Conservation (phyloP, 2,797 vertebrate species). For the Anas capensis region DNA sequence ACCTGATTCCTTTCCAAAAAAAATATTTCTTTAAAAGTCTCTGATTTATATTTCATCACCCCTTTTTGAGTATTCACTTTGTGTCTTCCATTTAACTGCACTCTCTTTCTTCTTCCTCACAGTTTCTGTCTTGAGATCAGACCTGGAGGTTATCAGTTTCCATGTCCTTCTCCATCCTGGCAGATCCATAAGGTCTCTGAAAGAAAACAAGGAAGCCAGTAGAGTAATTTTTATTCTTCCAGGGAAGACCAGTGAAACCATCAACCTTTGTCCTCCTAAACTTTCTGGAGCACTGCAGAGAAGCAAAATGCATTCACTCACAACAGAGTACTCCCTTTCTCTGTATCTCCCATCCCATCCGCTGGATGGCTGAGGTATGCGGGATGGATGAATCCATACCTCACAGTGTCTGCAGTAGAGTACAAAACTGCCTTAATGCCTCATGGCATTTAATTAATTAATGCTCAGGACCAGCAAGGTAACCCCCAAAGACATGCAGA, state of each 20-base stretch:
- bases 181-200: not conserved
- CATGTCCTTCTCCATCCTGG: not conserved
- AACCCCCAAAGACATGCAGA: not conserved
- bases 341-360: not conserved
- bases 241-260: not conserved
- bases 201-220: not conserved
- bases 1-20: not conserved
- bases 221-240: not conserved
- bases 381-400: not conserved
- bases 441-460: too few species aligned
- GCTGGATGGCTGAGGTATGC: not conserved
- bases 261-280: not conserved
- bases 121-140: not conserved
- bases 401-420: not conserved
- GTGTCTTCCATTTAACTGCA: not conserved
- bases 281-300: not conserved
- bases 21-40: not conserved
- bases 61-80: not conserved
- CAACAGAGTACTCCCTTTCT: not conserved
- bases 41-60: not conserved
- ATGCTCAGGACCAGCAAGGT: not conserved
- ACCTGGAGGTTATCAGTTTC: not conserved
- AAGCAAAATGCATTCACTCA: not conserved
- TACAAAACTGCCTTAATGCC: not conserved
- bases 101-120: not conserved